phyloP scores from a whole-genome alignment of 2,888 invertebrate species.

The Onchidella celtica region DNA sequence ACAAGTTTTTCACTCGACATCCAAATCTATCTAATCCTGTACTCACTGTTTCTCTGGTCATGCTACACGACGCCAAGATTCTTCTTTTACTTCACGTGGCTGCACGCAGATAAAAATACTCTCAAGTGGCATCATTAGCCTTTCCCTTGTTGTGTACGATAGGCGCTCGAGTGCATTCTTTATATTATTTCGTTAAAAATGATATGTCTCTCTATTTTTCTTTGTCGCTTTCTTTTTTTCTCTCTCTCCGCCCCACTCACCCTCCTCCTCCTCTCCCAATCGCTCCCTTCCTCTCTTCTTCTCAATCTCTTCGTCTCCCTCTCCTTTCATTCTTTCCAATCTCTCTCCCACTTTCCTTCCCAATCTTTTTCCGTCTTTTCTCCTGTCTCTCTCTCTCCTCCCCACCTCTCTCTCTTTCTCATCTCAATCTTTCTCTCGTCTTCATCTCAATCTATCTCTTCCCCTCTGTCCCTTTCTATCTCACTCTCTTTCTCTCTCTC shows the following conservation, averaged over 20 bases:
- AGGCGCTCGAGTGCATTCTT: no score
- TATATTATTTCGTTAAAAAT: no score
- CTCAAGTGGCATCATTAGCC: no score
- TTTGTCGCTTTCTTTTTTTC: not conserved
- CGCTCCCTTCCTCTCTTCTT: not conserved
- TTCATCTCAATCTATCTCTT: conserved; percentile 7
- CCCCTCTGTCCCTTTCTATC: not conserved
- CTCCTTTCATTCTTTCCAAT: not conserved
- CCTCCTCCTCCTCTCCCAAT: not conserved
- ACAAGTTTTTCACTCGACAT: no score
- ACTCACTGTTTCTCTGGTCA: no score
- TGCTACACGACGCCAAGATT: no score
- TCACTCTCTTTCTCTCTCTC: not conserved
- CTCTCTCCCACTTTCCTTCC: not conserved
- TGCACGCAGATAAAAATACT: no score
- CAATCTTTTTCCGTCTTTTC: no score
- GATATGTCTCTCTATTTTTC: not conserved
- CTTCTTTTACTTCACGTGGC: no score
- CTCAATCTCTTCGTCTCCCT: not conserved
- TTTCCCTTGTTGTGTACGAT: no score
- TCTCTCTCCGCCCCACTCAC: not conserved
- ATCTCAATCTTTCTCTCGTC: no score
- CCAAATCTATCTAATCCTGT: no score
- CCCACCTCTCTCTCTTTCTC: not conserved
- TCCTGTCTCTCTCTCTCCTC: not conserved